A percentile compares a stretch with the other conserved stretches of the same genome.
Evolutionary conservation across 1,140 invertebrate genomes (phyloP).

Genomic region (Sitobion miscanthi): DNA sequence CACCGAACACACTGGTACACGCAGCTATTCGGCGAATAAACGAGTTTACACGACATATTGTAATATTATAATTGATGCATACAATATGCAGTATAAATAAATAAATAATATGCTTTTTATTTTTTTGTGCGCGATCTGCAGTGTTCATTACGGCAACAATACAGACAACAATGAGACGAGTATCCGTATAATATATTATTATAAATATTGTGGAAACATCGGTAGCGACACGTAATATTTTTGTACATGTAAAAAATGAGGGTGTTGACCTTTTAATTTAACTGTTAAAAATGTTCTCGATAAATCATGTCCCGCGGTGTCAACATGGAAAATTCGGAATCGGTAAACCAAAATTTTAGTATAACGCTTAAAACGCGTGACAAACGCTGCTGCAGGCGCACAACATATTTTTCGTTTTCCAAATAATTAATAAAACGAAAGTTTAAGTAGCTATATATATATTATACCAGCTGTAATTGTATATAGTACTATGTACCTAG

Average conservation of each 20-base stretch:
- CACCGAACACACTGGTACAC: neutral
- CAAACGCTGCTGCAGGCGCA: neutral
- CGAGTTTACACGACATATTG: neutral
- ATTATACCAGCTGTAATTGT: neutral
- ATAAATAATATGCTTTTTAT: neutral
- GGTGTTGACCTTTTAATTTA: conserved; percentile 30
- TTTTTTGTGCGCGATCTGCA: neutral
- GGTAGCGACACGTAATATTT: neutral
- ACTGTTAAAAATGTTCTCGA: neutral
- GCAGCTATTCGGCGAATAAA: neutral
- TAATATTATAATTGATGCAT: neutral
- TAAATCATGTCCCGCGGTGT: conserved; percentile 15
- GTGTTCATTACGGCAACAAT: neutral
- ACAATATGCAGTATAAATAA: neutral
- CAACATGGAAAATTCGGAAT: neutral
- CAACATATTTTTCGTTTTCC: neutral
- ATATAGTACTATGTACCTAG: neutral
- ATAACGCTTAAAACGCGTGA: neutral
- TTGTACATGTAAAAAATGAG: neutral
- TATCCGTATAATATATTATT: neutral
- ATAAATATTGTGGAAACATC: neutral
- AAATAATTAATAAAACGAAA: neutral
- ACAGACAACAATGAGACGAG: neutral
- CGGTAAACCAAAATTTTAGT: neutral
- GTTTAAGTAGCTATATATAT: neutral